Evolutionary conservation across 1,140 invertebrate species (phyloP).

Genomic region (Lineus longissimus): DNA sequence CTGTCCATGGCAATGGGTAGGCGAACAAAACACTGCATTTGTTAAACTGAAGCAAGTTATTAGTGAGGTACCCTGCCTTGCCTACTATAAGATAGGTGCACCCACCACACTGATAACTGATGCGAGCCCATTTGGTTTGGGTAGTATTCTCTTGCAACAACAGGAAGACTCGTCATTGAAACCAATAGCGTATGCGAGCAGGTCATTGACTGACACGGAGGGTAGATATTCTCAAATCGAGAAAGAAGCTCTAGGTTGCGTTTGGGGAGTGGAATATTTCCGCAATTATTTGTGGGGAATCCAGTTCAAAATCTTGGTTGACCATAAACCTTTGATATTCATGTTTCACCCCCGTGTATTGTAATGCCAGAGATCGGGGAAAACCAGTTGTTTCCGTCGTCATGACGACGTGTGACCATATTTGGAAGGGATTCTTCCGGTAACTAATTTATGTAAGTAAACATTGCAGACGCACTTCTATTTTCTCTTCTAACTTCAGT

Average conservation of each 20-base stretch:
- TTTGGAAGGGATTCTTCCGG: too few species aligned
- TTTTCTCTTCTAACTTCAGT: too few species aligned
- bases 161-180: background rate
- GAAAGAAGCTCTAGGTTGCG: background rate
- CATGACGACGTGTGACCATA: too few species aligned
- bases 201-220: background rate
- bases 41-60: conserved; percentile 20
- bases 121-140: conserved; percentile 51
- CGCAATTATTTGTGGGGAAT: background rate
- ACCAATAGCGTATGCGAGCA: background rate
- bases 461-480: too few species aligned
- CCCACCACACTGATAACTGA: conserved; percentile 35
- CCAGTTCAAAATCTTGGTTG: background rate
- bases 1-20: conserved; percentile 19
- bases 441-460: too few species aligned
- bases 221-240: background rate
- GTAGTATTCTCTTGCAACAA: conserved; percentile 40
- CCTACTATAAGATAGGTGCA: conserved; percentile 22
- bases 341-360: background rate
- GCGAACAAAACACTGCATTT: conserved; percentile 22
- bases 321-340: background rate
- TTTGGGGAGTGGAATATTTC: conserved; percentile 2
- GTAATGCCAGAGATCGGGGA: too few species aligned
- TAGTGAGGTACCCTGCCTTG: conserved; percentile 13
- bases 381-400: too few species aligned